Percentiles rank a stretch among this genome's conserved stretches.
Evolutionary conservation across 1,140 invertebrate genomes (phyloP).

Genomic region (Ceratina australensis): DNA sequence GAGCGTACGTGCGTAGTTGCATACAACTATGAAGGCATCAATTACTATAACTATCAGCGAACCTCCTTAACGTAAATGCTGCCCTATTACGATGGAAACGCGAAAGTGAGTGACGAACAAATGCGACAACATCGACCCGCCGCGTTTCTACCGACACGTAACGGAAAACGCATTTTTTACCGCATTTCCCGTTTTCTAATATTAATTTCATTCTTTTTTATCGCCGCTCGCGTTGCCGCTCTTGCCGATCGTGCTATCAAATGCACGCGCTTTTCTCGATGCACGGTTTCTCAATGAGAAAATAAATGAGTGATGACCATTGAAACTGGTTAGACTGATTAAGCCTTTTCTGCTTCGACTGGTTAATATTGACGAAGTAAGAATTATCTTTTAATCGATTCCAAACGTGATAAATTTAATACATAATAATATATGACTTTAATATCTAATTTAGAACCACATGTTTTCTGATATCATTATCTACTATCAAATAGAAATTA

Average conservation of each 20-base stretch:
- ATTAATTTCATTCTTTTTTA: conserved; percentile 13
- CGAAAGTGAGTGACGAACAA: conserved; percentile 36
- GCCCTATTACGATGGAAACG: conserved; percentile 28
- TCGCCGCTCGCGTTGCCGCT: not conserved
- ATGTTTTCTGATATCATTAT: too few relatives aligned
- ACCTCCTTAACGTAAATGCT: conserved; percentile 29
- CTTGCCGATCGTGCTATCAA: not conserved
- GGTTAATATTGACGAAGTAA: too few relatives aligned
- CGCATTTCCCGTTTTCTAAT: conserved; percentile 30
- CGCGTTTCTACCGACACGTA: not conserved
- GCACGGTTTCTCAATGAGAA: not conserved
- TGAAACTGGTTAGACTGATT: not conserved
- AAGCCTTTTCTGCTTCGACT: not conserved
- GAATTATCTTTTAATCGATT: too few relatives aligned
- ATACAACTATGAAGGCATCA: conserved; percentile 9
- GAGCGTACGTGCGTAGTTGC: not conserved
- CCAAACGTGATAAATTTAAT: too few relatives aligned
- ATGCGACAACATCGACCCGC: conserved; percentile 25
- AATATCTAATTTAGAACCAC: too few relatives aligned
- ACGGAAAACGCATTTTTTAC: conserved; percentile 30
- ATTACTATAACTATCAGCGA: conserved; percentile 19
- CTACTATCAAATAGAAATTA: too few relatives aligned
- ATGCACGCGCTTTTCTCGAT: not conserved
- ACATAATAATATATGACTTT: too few relatives aligned
- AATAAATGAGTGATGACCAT: not conserved